Base-by-base conservation (phyloP, 2,113 vertebrate genomes). In the Ictalurus punctatus region DNA sequence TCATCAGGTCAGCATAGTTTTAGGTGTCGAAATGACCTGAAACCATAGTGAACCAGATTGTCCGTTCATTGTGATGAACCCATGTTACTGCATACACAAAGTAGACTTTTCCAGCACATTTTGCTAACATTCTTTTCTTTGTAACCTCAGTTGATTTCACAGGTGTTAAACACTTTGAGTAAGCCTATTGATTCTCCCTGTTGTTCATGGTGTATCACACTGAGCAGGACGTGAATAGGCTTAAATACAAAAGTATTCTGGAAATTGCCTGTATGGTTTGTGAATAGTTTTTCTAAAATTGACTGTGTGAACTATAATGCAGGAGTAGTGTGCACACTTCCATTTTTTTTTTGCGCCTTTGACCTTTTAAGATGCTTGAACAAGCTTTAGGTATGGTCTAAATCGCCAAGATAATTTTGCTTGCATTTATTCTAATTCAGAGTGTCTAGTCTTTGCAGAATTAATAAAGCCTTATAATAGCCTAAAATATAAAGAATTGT, bases 101-200 rank as follows among this genome's bases (percentile, higher is more conserved):
- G 44, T 6, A 17, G 48, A 52, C 52, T 59, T 82, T 56, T 58
- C 79, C 21, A 52, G 48, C 12, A 52, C 27, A 30, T 13, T 52
- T 78, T 78, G 25, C 6, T 27, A 27, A 25, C 19, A 25, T 44
- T 25, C 13, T 74, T 74, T 40, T 44, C 19, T 52, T 79, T 79
- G 10, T 52, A 79, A 79, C 76, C 76, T 52, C 44, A 52, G 44
- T n/a, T 79, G 76, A 52, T 63, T 58, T 40, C 81, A 37, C 56
- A 40, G 56, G 58, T 83, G 56, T 61, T 58, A 81, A 81, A 58
- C 17, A 58, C 27, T 34, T 48, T 83, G 17, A 2, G 4, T 59
- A 83, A 83, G 80, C 19, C 21, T 83, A 83, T 83, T 59, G 81
- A 83, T 83, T 83, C 34, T 61, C 10, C n/a, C 81, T 83, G 30